Percentiles rank a stretch among this genome's conserved stretches.
Conservation (phyloP, 2,888 invertebrate genomes). For the Camptogramma bilineatum region DNA sequence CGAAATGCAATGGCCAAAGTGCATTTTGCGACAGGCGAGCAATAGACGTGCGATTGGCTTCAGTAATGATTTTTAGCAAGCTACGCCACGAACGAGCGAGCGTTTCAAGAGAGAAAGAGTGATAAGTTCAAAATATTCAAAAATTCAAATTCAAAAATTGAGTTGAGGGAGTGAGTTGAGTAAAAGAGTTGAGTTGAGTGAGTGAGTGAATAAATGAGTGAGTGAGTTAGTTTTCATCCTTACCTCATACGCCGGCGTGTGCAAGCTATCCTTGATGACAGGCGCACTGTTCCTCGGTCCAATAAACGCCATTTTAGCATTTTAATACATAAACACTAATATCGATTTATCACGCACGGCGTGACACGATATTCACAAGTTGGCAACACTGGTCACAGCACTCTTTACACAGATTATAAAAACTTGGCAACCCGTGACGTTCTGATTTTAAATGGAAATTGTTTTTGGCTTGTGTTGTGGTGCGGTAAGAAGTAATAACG, state of each 20-base stretch:
- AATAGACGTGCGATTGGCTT: no score
- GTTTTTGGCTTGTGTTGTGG: background rate
- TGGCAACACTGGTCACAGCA: constrained; percentile 13
- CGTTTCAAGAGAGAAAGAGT: no score
- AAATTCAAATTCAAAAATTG: no score
- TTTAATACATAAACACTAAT: constrained; percentile 56
- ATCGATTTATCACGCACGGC: constrained; percentile 22
- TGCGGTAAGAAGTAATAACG: background rate
- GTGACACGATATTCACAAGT: constrained; percentile 9
- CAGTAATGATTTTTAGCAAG: no score
- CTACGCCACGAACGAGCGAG: no score
- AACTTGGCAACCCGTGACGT: background rate
- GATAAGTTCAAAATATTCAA: no score
- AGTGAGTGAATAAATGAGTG: background rate
- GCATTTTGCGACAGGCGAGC: no score
- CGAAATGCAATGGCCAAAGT: no score
- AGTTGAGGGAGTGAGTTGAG: no score
- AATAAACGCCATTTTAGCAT: constrained; percentile 82
- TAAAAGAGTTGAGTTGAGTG: no score
- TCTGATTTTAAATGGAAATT: background rate
- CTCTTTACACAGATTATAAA: background rate
- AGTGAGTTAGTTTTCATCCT: constrained; percentile 46
- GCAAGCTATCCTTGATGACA: constrained; percentile 88
- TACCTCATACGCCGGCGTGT: constrained; percentile 89
- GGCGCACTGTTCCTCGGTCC: constrained; percentile 88